Base-by-base conservation (phyloP, 2,797 vertebrate genomes). In the Aotus griseimembra region DNA sequence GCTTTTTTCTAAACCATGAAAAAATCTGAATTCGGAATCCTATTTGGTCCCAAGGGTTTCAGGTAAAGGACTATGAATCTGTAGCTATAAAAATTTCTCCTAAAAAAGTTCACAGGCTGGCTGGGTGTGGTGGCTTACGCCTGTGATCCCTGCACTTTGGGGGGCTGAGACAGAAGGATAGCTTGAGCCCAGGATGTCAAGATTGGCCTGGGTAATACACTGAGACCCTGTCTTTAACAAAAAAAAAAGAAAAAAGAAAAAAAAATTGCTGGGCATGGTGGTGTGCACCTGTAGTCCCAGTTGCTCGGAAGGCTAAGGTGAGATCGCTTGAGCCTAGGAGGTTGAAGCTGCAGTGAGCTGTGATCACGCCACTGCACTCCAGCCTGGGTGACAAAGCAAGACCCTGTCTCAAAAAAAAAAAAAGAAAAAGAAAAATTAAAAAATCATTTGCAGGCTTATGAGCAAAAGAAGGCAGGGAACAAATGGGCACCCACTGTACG, bases 1-100 rank as follows among this genome's bases (percentile, higher is more conserved):
- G 12, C 58, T 41, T 57, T 44, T 82, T 79, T 79, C 57, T 46
- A 92, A 93, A 70, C 2, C 4, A 11, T 9, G 50, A 77, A 89
- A 89, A 41, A 19, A 22, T 92, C 61, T 70, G 58, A 80, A 75
- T 61, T 92, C 84, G 7, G 30, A 96, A 96, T 80, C 46, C 79
- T 70, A 13, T 26, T 55, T 72, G 89, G 24, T 55, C n/a, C 84
- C 88, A 5, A 0, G 4, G 46, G 50, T 81, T 70, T 83, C 55
- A 84, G 39, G 82, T 58, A 44, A 86, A 84, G 57, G n/a, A 93
- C 48, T 88, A 44, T 76, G 52, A 44, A 4, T 61, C 75, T 64
- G 3, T 76, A 57, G 86, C 81, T 88, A 94, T 19, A 44, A 90
- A 67, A 58, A 50, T 46, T 67, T 91, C 13, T 85, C 57, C 83